Base-by-base conservation (phyloP, 1,140 invertebrate species). In the Potamilus streckersoni region DNA sequence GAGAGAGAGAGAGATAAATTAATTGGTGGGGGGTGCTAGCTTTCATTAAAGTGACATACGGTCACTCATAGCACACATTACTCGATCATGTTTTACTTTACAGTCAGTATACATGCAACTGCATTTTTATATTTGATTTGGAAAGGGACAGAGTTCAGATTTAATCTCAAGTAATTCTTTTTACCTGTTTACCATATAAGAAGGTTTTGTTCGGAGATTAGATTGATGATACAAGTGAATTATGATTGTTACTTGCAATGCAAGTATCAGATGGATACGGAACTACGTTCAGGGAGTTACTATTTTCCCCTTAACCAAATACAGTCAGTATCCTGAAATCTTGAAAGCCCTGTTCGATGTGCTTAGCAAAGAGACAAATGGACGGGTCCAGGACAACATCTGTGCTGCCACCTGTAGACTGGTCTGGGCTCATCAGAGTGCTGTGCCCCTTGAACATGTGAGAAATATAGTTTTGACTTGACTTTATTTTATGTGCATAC, bases 361-460 rank as follows among this genome's bases (percentile, higher is more conserved):
- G 1, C 91, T 95, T 65, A 85, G 89, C 23, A 92, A 91, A 79
- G 94, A 95, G 85, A 90, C 88, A 2, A 91, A 93, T 81, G 87
- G 89, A 0, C 90, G 93, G 49, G 93, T 93, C 2, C 85, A 94
- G 49, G 95, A 96, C 83, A 96, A 96, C 83, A 93, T 95, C 73
- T 94, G 94, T 87, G 94, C 94, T 72, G 94, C 94, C 20, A 91
- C 95, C 59, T 93, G 94, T 20, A 91, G 94, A 61, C 90, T 95
- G 70, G 94, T 96, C 58, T 90, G 93, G 20, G 91, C 92, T 0
- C 94, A 95, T 89, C 86, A 91, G 27, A 83, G 84, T 23, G 91
- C 90, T 75, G 86, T 95, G 56, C 94, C 94, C 17, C 80, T 95
- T 13, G 91, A 92, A 5, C 92, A 94, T 86, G 92, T 93, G 79